These are phyloP conservation scores for Chascanopsetta lugubris DNA, from an alignment of 2,113 vertebrate genomes.

Conservation along the genomic window DNA sequence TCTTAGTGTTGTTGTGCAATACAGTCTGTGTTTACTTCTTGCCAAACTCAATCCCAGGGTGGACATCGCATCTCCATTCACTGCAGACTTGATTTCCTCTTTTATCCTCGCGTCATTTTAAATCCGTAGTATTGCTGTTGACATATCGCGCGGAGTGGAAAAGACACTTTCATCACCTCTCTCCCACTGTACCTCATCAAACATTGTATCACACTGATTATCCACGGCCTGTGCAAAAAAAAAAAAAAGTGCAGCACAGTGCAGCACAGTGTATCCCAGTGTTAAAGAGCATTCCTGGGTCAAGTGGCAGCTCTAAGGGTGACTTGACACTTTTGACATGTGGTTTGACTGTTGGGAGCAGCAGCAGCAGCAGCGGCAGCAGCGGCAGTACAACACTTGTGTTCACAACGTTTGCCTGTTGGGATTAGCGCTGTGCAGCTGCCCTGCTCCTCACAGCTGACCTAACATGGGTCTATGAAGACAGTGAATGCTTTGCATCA, in stretches of 20 bases:
- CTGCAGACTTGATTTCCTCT: not conserved
- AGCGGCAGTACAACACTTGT: conserved; percentile 39
- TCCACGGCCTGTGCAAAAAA: not conserved
- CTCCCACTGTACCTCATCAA: not conserved
- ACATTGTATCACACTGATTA: not conserved
- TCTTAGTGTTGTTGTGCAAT: not conserved
- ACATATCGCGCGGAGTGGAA: not conserved
- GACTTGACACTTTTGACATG: conserved; percentile 65
- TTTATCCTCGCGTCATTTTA: too few relatives aligned
- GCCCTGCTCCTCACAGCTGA: conserved; percentile 61
- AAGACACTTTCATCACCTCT: not conserved
- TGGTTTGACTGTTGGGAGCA: conserved; percentile 40
- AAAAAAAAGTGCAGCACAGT: not conserved
- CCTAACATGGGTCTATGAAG: conserved; percentile 25
- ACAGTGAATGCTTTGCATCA: conserved; percentile 3
- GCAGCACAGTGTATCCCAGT: conserved; percentile 20
- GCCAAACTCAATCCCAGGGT: not conserved
- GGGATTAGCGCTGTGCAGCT: conserved; percentile 69
- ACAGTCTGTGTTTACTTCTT: not conserved
- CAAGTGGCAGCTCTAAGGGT: conserved; percentile 48
- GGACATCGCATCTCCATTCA: not conserved
- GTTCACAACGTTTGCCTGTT: conserved; percentile 59
- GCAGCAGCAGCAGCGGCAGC: conserved; percentile 21
- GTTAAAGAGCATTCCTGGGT: conserved; percentile 26
- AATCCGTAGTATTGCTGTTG: too few relatives aligned